phyloP scores from a whole-genome alignment of 2,888 invertebrate species.

The Sialis fuliginosa region DNA sequence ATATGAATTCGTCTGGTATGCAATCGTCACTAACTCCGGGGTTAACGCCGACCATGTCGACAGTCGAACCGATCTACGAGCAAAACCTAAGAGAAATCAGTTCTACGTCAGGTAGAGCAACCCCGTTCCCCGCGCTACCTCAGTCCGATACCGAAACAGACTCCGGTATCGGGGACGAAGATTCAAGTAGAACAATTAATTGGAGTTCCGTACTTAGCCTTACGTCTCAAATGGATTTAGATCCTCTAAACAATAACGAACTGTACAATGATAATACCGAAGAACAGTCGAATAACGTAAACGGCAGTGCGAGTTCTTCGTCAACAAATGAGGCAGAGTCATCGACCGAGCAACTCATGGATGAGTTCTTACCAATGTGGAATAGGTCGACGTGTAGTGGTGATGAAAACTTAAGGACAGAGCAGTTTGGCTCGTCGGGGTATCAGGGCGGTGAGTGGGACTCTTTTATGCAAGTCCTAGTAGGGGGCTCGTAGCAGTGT shows the following conservation, averaged over 20 bases:
- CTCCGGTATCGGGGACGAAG: constrained; percentile 60
- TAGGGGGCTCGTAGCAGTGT: constrained; percentile 43
- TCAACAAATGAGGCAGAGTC: constrained; percentile 16
- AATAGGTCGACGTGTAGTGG: constrained; percentile 5
- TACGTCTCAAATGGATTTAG: constrained; percentile 70
- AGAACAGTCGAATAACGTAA: constrained; percentile 41
- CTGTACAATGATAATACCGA: constrained; percentile 43
- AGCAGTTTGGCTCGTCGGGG: constrained; percentile 1
- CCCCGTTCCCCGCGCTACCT: constrained; percentile 43
- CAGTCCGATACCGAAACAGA: constrained; percentile 34
- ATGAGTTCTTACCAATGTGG: constrained; percentile 5
- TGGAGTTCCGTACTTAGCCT: constrained; percentile 83
- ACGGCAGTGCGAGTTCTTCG: constrained; percentile 4
- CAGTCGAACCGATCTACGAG: constrained; percentile 17
- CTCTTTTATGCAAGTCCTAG: constrained; percentile 52
- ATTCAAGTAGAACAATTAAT: constrained; percentile 64
- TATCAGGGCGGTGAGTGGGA: constrained; percentile 29
- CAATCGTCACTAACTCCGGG: constrained; percentile 10
- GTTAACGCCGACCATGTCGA: constrained; percentile 9
- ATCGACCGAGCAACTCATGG: constrained; percentile 3
- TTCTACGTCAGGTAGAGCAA: constrained; percentile 39
- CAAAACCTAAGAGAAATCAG: constrained; percentile 28
- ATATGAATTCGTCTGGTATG: constrained; percentile 8
- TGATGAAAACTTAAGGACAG: constrained; percentile 5
- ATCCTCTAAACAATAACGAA: constrained; percentile 66